Conservation (phyloP, 2,113 vertebrate genomes). For the Amia ocellicauda region DNA sequence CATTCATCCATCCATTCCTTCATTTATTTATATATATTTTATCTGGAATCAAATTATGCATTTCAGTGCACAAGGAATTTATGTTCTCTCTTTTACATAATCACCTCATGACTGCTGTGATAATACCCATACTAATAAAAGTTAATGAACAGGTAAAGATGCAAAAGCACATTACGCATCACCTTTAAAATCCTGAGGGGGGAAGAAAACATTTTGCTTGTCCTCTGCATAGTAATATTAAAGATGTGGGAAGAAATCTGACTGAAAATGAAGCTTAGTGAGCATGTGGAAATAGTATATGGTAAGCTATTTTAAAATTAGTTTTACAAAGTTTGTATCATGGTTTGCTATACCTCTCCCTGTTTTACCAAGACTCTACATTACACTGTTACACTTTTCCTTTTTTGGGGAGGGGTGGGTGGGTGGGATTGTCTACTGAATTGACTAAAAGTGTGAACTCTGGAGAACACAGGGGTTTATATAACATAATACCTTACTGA, state of each 20-base stretch:
- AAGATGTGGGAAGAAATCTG: neutral
- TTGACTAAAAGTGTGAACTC: too few species aligned
- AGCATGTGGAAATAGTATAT: neutral
- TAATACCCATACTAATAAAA: slow-evolving; percentile 12
- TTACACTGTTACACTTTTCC: too few species aligned
- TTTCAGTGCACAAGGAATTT: neutral
- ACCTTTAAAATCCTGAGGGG: slow-evolving; percentile 1
- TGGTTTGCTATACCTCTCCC: too few species aligned
- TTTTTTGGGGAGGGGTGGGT: too few species aligned
- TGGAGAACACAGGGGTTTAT: too few species aligned
- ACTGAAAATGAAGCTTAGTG: neutral
- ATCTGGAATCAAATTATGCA: neutral
- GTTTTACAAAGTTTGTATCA: too few species aligned
- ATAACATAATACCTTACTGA: too few species aligned
- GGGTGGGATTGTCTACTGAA: too few species aligned
- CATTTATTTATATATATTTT: too few species aligned
- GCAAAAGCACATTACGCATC: neutral
- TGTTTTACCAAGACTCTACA: too few species aligned
- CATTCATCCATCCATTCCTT: too few species aligned
- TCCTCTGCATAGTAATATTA: neutral
- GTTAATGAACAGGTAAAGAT: slow-evolving; percentile 11
- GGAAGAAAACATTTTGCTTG: slow-evolving; percentile 4
- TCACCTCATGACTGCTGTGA: neutral
- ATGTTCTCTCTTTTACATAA: slow-evolving; percentile 2
- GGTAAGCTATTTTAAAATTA: too few species aligned